Evolutionary conservation across 2,113 vertebrate genomes (phyloP).

Genomic region (Callaeas wilsoni): DNA sequence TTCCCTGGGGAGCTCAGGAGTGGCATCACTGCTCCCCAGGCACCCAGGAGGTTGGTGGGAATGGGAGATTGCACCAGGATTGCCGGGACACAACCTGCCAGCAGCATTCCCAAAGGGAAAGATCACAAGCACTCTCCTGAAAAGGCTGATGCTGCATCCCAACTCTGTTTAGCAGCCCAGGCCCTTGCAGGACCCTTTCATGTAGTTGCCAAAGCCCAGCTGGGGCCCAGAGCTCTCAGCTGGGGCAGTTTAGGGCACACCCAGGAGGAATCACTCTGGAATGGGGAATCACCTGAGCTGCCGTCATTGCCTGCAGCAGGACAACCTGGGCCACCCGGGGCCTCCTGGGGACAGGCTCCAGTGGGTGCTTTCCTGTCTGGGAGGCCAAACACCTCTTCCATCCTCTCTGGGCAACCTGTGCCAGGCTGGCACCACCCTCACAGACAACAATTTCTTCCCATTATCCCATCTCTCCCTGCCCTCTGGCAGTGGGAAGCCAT

Average conservation of each 20-base stretch:
- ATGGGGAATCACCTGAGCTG: background rate
- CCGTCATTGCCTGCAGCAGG: background rate
- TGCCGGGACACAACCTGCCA: background rate
- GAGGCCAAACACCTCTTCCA: too few species aligned
- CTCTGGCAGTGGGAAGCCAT: background rate
- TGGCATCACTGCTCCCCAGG: background rate
- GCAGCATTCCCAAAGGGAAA: background rate
- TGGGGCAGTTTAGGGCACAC: background rate
- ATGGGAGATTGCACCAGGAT: fast-evolving
- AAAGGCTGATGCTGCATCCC: fast-evolving
- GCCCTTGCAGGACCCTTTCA: background rate
- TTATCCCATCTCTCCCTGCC: fast-evolving
- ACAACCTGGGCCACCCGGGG: background rate
- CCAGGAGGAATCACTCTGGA: background rate
- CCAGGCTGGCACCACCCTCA: fast-evolving
- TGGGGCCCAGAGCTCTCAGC: background rate
- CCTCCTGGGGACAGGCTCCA: background rate
- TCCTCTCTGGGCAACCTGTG: background rate
- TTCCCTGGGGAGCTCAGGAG: background rate
- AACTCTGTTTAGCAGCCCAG: fast-evolving
- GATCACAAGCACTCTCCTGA: background rate
- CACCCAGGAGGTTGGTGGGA: background rate
- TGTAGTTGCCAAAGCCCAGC: background rate
- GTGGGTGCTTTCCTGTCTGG: fast-evolving
- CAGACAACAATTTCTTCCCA: background rate